Evolutionary conservation across 2,113 vertebrate genomes (phyloP).

Genomic region (Strigops habroptila): DNA sequence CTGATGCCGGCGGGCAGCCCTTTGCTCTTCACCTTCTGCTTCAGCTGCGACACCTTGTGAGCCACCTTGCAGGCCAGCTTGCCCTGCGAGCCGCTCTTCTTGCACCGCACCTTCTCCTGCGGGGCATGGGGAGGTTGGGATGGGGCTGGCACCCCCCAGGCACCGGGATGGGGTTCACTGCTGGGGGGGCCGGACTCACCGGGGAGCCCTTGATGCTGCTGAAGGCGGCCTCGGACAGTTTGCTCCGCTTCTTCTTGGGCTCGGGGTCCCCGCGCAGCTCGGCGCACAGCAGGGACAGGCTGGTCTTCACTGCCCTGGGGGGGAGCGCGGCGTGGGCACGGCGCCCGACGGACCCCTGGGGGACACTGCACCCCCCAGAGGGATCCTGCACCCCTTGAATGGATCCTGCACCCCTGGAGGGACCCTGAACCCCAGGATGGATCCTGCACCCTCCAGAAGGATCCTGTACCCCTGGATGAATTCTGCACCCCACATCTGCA

Average conservation of each 20-base stretch:
- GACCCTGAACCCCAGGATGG: background rate
- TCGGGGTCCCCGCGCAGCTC: constrained; percentile 79
- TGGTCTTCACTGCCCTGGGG: constrained; percentile 81
- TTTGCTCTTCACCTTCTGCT: constrained; percentile 83
- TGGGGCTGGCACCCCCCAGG: rapidly evolving
- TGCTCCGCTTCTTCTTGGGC: constrained; percentile 83
- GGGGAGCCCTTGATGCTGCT: constrained; percentile 59
- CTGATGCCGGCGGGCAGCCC: constrained; percentile 73
- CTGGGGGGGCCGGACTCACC: background rate
- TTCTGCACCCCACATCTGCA: rapidly evolving
- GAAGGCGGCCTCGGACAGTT: constrained; percentile 78
- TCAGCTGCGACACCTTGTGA: constrained; percentile 79
- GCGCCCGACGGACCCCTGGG: rapidly evolving
- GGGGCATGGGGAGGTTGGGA: background rate
- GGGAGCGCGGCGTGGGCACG: constrained; percentile 9
- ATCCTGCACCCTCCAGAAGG: too few relatives aligned
- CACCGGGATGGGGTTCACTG: rapidly evolving
- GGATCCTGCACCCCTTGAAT: background rate
- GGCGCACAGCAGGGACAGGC: constrained; percentile 80
- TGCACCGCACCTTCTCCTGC: constrained; percentile 80
- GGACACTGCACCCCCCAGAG: background rate
- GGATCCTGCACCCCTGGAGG: background rate
- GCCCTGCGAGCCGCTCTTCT: constrained; percentile 70
- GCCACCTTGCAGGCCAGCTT: constrained; percentile 78
- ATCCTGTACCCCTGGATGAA: too few relatives aligned